Evolutionary conservation across 2,888 invertebrate species (phyloP).

Genomic region (Agrilus mali): DNA sequence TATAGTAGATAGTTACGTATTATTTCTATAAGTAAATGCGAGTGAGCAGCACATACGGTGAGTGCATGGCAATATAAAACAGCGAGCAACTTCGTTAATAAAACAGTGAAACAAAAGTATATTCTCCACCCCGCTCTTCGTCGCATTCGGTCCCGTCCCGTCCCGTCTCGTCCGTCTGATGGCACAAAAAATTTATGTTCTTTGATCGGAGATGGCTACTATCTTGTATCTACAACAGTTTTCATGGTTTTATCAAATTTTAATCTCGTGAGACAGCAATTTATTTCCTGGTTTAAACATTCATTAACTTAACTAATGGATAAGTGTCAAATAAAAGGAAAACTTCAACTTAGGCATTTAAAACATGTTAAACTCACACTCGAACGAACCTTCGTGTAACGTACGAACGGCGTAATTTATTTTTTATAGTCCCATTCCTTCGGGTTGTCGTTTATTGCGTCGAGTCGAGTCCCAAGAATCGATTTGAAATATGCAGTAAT

Average conservation of each 20-base stretch:
- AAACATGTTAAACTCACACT: conserved; percentile 22
- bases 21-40: too few relatives aligned
- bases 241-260: conserved; percentile 29
- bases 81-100: too few relatives aligned
- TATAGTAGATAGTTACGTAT: too few relatives aligned
- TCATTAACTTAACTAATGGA: conserved; percentile 22
- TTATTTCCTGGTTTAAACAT: conserved; percentile 18
- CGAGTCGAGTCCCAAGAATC: not conserved
- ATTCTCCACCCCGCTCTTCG: too few relatives aligned
- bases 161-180: too few relatives aligned
- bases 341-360: conserved; percentile 15
- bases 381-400: conserved; percentile 6
- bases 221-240: conserved; percentile 32
- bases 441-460: not conserved
- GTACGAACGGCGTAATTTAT: conserved; percentile 9
- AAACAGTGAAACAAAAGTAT: too few relatives aligned
- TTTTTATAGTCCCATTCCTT: conserved; percentile 7
- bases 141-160: too few relatives aligned
- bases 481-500: too few relatives aligned
- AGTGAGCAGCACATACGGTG: too few relatives aligned
- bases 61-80: too few relatives aligned
- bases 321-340: conserved; percentile 19
- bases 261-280: conserved; percentile 20
- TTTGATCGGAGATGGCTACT: conserved; percentile 28
- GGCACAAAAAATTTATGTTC: conserved; percentile 17